phyloP scores from a whole-genome alignment of 1,140 invertebrate genomes.

The Ceratosolen fusciceps region DNA sequence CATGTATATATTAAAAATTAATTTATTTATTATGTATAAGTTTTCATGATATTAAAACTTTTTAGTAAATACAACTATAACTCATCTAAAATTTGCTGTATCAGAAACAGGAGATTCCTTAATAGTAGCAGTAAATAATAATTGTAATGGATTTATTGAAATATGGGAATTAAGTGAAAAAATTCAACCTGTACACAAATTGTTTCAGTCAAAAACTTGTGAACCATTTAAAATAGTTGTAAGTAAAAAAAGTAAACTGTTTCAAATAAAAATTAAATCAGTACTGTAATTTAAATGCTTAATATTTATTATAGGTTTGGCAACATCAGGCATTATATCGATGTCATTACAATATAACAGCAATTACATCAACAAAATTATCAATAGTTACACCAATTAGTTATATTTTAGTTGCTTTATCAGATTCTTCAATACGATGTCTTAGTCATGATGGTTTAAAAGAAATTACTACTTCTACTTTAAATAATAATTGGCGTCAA shows the following conservation, averaged over 20 bases:
- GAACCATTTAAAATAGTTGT: slow-evolving; percentile 81
- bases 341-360: slow-evolving; percentile 70
- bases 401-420: slow-evolving; percentile 80
- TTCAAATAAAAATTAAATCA: background rate
- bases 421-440: slow-evolving; percentile 83
- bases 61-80: slow-evolving; percentile 70
- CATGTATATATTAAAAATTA: slow-evolving; percentile 55
- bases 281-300: background rate
- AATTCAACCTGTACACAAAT: slow-evolving; percentile 82
- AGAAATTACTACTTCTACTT: slow-evolving; percentile 73
- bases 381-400: slow-evolving; percentile 76
- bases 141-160: slow-evolving; percentile 80
- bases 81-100: slow-evolving; percentile 85
- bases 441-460: slow-evolving; percentile 83
- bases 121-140: slow-evolving; percentile 79
- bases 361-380: slow-evolving; percentile 75
- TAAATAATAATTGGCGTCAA: slow-evolving; percentile 71
- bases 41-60: background rate
- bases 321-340: slow-evolving; percentile 78
- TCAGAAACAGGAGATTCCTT: slow-evolving; percentile 87
- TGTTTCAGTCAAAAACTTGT: slow-evolving; percentile 74
- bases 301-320: slow-evolving; percentile 72
- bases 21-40: background rate
- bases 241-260: slow-evolving; percentile 61
- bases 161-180: slow-evolving; percentile 90